Evolutionary conservation across 1,140 invertebrate species (phyloP), one percentile per base, ranked within the genome.

Genomic region (Battus philenor): DNA sequence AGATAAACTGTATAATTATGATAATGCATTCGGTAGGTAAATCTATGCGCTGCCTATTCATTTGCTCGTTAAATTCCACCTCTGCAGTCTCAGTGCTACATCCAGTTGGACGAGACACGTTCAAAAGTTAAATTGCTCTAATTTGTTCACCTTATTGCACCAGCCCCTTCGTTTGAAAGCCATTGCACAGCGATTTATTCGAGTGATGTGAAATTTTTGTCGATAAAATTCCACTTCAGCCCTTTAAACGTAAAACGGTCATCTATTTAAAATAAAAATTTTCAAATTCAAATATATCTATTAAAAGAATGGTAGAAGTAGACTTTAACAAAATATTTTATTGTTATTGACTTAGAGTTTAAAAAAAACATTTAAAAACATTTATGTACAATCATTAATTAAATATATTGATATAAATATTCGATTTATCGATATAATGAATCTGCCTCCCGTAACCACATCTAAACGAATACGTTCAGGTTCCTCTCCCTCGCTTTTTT

Each of bases 41-140:
- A 29, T 24, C 22, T 45, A 45, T 45, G 48, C 26, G n/a, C 33
- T 29, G 30, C 20, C 46, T 27, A 44, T 55, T 59, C 56, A 65
- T 61, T 65, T 59, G 41, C 44, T 56, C 50, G 41, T 59, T 59
- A 53, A 68, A 59, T 49, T 55, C 47, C 41, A 9, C 30, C 46
- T 55, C 18, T 36, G 44, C 41, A 50, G 43, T 45, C 39, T 52
- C 54, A 49, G 44, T 59, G 49, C 49, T 31, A 49, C 43, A 59
- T 58, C 48, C 49, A 47, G 47, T 55, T 50, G 50, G 45, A 63
- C 57, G 51, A 62, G 66, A 79, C 68, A 76, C 66, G 68, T 73
- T 75, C 68, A 67, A 70, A 79, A 79, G 79, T 80, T 77, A 83
- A 83, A 83, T 81, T 72, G 71, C 66, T 72, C 69, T 83, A 79